phyloP scores from a whole-genome alignment of 2,888 invertebrate species.

The Deilephila elpenor region DNA sequence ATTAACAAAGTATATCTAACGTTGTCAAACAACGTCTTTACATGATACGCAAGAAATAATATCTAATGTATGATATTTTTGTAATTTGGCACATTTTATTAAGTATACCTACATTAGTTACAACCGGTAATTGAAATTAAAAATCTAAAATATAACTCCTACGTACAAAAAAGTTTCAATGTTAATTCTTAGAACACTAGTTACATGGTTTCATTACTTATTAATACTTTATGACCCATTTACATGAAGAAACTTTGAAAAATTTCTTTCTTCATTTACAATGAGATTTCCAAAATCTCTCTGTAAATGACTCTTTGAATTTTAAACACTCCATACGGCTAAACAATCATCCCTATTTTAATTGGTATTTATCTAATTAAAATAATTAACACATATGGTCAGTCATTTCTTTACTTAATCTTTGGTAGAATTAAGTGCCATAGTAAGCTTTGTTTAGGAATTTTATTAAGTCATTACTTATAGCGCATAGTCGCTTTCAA shows the following conservation, averaged over 20 bases:
- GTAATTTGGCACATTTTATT: slow-evolving; percentile 49
- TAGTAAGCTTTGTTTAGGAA: not conserved
- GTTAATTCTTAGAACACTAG: slow-evolving; percentile 39
- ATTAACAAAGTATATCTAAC: not conserved
- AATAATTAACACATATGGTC: slow-evolving; percentile 74
- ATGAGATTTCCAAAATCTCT: not conserved
- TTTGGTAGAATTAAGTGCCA: slow-evolving; percentile 17
- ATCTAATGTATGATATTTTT: slow-evolving; percentile 40
- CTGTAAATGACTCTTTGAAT: slow-evolving; percentile 20
- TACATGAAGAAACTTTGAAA: not conserved
- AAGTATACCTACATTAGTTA: slow-evolving; percentile 40
- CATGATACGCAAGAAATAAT: slow-evolving; percentile 45
- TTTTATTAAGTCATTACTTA: not conserved
- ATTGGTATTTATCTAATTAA: slow-evolving; percentile 51
- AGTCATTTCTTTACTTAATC: slow-evolving; percentile 59
- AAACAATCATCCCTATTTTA: slow-evolving; percentile 14
- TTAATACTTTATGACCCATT: slow-evolving; percentile 33
- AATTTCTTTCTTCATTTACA: not conserved
- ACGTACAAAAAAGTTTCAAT: slow-evolving; percentile 49
- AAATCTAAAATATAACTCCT: slow-evolving; percentile 44
- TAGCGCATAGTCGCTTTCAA: not conserved
- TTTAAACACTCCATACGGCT: slow-evolving; percentile 32
- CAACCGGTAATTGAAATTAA: slow-evolving; percentile 44
- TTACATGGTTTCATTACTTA: slow-evolving; percentile 39
- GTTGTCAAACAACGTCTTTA: slow-evolving; percentile 46